Evolutionary conservation across 2,113 vertebrate species (phyloP).

Genomic region (Hemiscyllium ocellatum): DNA sequence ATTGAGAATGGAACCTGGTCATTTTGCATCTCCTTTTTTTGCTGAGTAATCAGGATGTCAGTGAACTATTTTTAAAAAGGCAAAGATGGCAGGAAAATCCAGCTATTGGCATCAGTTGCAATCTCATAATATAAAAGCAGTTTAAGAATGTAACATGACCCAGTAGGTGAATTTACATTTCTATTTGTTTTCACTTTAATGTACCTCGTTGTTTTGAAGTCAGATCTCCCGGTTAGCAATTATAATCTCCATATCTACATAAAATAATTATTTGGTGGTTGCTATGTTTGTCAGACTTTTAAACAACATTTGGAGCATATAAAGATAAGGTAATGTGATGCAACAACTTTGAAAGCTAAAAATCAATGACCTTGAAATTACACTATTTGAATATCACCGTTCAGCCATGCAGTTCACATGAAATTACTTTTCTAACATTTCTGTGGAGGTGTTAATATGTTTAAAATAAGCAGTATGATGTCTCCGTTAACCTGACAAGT

Average conservation of each 20-base stretch:
- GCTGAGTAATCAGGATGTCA: neutral
- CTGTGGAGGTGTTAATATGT: neutral
- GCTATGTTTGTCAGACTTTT: neutral
- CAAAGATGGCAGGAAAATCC: neutral
- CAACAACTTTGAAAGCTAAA: neutral
- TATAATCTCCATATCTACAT: neutral
- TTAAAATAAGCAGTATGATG: neutral
- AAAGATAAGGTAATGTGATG: too few species aligned
- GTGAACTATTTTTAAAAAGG: neutral
- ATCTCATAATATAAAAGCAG: neutral
- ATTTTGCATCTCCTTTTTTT: neutral
- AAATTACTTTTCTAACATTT: neutral
- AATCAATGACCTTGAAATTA: neutral
- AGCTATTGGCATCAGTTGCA: neutral
- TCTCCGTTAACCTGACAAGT: neutral
- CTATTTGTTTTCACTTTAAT: neutral
- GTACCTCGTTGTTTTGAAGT: neutral
- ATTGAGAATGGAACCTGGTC: neutral
- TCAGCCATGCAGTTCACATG: too few species aligned
- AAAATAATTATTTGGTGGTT: neutral
- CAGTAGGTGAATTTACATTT: neutral
- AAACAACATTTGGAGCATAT: neutral
- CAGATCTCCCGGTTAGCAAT: neutral
- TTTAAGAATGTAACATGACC: neutral
- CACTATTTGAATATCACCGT: neutral